phyloP scores from a whole-genome alignment of 1,140 invertebrate genomes.

The Camponotus vicinus region DNA sequence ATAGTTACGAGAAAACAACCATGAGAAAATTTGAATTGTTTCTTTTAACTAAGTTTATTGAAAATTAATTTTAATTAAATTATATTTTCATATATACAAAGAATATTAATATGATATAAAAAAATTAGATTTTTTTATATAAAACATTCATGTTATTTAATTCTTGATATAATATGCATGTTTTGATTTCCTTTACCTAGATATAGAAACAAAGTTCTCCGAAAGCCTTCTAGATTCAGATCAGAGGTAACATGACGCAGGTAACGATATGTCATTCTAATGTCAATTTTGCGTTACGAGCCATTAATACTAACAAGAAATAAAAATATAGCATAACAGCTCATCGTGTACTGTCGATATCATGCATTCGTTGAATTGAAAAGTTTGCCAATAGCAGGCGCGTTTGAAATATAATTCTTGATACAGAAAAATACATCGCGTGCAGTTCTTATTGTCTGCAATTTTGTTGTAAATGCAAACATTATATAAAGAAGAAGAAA shows the following conservation, averaged over 20 bases:
- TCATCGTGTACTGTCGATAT: slow-evolving; percentile 44
- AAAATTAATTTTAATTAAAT: slow-evolving; percentile 1
- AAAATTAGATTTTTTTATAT: not conserved
- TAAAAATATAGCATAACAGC: slow-evolving; percentile 39
- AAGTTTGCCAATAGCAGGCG: slow-evolving; percentile 23
- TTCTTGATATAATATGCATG: not conserved
- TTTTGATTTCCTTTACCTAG: not conserved
- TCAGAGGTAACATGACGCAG: slow-evolving; percentile 2
- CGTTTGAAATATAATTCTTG: not conserved
- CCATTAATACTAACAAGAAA: slow-evolving; percentile 37
- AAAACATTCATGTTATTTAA: not conserved
- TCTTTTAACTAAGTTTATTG: not conserved
- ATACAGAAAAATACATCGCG: not conserved
- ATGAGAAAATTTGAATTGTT: not conserved
- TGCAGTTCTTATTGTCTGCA: not conserved
- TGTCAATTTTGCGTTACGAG: slow-evolving; percentile 28
- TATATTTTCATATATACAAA: not conserved
- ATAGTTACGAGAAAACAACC: too few relatives aligned
- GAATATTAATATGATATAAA: not conserved
- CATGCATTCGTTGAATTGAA: slow-evolving; percentile 26
- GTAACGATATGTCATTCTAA: slow-evolving; percentile 27
- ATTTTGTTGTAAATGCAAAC: not conserved
- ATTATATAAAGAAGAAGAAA: not conserved
- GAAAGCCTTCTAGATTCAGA: not conserved
- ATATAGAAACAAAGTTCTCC: not conserved